Evolutionary conservation across 1,140 invertebrate genomes (phyloP).

Genomic region (Cephus cinctus): DNA sequence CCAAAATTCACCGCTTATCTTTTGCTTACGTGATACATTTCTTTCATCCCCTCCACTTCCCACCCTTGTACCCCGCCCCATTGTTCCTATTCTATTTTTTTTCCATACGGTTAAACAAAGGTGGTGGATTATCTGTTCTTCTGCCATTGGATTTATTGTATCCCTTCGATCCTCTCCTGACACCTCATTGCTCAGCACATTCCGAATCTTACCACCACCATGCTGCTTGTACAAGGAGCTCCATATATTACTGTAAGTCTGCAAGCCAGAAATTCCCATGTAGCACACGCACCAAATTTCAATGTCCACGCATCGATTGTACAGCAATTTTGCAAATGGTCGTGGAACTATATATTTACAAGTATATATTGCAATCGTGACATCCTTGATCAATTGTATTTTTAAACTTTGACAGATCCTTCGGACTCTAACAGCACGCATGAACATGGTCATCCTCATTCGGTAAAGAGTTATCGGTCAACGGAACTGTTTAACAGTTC

Average conservation of each 20-base stretch:
- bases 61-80: slow-evolving; percentile 13
- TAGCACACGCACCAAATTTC: slow-evolving; percentile 13
- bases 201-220: slow-evolving; percentile 55
- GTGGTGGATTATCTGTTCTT: slow-evolving; percentile 54
- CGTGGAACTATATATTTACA: too few species aligned
- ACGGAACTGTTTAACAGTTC: slow-evolving; percentile 10
- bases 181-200: slow-evolving; percentile 51
- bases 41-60: slow-evolving; percentile 5
- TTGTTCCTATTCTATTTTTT: slow-evolving; percentile 3
- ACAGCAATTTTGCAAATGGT: too few species aligned
- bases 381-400: not conserved
- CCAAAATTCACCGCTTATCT: too few species aligned
- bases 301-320: not conserved
- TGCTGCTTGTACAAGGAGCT: slow-evolving; percentile 51
- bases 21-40: too few species aligned
- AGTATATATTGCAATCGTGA: too few species aligned
- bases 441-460: slow-evolving; percentile 19
- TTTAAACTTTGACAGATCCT: slow-evolving; percentile 19
- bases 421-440: slow-evolving; percentile 19
- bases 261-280: slow-evolving; percentile 28
- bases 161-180: slow-evolving; percentile 54
- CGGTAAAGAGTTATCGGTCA: not conserved
- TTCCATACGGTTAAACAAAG: slow-evolving; percentile 27
- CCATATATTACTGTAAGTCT: slow-evolving; percentile 53
- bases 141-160: slow-evolving; percentile 53